Conservation (phyloP, 2,888 invertebrate species). For the Ennomos fuscantarius region DNA sequence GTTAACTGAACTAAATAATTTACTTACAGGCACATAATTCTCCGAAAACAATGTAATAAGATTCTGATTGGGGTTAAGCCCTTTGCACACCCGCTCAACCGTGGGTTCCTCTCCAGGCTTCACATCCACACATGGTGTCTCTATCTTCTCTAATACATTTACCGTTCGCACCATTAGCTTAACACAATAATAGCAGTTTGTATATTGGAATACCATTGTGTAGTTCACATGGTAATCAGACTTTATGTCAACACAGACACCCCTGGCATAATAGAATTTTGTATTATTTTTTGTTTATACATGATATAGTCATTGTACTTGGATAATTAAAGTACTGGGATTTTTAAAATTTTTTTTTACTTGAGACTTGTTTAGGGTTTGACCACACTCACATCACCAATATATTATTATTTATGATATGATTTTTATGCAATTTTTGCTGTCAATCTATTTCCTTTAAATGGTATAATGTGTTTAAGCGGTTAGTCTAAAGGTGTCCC, state of each 20-base stretch:
- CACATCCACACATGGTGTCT: conserved; percentile 92
- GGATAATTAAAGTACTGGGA: too few relatives aligned
- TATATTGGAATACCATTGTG: conserved; percentile 91
- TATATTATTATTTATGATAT: too few relatives aligned
- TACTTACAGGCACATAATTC: conserved; percentile 91
- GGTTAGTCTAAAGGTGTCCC: too few relatives aligned
- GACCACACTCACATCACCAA: too few relatives aligned
- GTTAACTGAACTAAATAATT: too few relatives aligned
- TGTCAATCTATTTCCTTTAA: too few relatives aligned
- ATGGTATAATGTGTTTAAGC: too few relatives aligned
- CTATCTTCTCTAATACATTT: conserved; percentile 95
- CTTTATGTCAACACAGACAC: conserved; percentile 89
- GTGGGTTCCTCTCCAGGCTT: conserved; percentile 87
- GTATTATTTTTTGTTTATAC: too few relatives aligned
- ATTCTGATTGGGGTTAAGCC: conserved; percentile 91
- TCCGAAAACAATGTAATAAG: conserved; percentile 94
- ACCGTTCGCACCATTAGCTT: conserved; percentile 93
- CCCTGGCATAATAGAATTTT: conserved; percentile 71
- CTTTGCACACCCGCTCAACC: conserved; percentile 90
- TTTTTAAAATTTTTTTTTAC: too few relatives aligned
- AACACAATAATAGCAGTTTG: conserved; percentile 93
- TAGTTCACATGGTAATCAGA: conserved; percentile 92
- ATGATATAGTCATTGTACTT: too few relatives aligned
- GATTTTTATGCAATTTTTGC: too few relatives aligned
- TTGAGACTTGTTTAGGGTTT: too few relatives aligned